Conservation (phyloP, 2,888 invertebrate genomes). For the Drosophila lutescens region DNA sequence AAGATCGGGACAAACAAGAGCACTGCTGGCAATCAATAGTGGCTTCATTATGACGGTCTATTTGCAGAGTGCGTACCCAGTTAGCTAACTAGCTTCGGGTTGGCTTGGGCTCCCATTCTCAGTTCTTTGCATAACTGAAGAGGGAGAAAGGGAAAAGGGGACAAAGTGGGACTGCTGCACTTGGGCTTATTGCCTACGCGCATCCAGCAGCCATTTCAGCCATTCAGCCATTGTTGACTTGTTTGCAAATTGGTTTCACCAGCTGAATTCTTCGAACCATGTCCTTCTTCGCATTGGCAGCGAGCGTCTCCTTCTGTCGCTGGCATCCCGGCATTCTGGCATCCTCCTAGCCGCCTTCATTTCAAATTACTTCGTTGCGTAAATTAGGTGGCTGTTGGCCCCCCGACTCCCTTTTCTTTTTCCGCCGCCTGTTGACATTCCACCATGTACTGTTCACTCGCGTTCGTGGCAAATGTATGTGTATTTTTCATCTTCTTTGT, state of each 20-base stretch:
- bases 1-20: constrained; percentile 22
- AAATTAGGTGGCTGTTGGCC: constrained; percentile 62
- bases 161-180: constrained; percentile 61
- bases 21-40: constrained; percentile 47
- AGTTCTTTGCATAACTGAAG: constrained; percentile 30
- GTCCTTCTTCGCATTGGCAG: constrained; percentile 41
- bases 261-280: constrained; percentile 53
- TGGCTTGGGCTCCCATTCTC: background rate
- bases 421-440: constrained; percentile 22
- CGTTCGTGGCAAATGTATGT: constrained; percentile 31
- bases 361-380: constrained; percentile 70
- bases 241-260: constrained; percentile 78
- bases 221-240: constrained; percentile 73
- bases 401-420: background rate
- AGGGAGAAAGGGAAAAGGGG: background rate
- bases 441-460: constrained; percentile 17
- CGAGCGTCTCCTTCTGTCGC: constrained; percentile 39
- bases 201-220: constrained; percentile 51
- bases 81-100: constrained; percentile 34
- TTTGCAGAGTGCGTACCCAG: constrained; percentile 33
- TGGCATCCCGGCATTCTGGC: constrained; percentile 19
- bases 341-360: constrained; percentile 47
- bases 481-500: constrained; percentile 69
- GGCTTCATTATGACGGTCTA: constrained; percentile 45
- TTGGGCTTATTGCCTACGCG: constrained; percentile 69